A percentile compares a stretch with the other conserved stretches of the same genome.
Conservation (phyloP, 2,888 invertebrate species). For the Orthonevra nobilis region DNA sequence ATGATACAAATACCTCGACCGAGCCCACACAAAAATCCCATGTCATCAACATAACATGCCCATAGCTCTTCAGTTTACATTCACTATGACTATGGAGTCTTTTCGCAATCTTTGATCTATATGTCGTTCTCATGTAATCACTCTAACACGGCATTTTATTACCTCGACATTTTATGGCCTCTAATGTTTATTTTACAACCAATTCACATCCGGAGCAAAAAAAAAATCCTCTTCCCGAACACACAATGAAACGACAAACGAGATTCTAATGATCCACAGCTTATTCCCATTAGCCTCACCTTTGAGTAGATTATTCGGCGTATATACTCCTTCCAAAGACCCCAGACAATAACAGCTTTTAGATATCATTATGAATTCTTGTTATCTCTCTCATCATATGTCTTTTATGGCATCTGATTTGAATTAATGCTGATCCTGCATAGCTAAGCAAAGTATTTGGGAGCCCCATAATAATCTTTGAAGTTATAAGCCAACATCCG, state of each 20-base stretch:
- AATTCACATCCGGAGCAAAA: not conserved
- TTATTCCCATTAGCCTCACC: slow-evolving; percentile 6
- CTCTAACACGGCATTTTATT: slow-evolving; percentile 13
- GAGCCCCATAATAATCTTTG: slow-evolving; percentile 29
- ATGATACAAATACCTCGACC: no score
- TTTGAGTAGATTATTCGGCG: not conserved
- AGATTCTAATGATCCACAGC: slow-evolving; percentile 31
- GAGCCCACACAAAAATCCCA: no score
- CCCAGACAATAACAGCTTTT: no score
- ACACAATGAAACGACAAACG: slow-evolving; percentile 18
- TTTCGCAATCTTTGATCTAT: slow-evolving; percentile 1
- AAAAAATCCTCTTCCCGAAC: not conserved
- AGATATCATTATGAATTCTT: no score
- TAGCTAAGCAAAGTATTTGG: no score
- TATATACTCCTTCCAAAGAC: no score
- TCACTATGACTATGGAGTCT: not conserved
- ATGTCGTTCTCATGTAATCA: slow-evolving; percentile 22
- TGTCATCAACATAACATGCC: not conserved
- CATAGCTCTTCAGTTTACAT: not conserved
- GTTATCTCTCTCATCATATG: no score
- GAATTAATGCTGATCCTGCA: no score
- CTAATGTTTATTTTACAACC: slow-evolving; percentile 4
- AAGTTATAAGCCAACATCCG: slow-evolving; percentile 17
- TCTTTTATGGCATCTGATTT: slow-evolving; percentile 17
- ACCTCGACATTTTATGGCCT: slow-evolving; percentile 26